phyloP scores from a whole-genome alignment of 2,113 vertebrate species.

The Petaurus breviceps region DNA sequence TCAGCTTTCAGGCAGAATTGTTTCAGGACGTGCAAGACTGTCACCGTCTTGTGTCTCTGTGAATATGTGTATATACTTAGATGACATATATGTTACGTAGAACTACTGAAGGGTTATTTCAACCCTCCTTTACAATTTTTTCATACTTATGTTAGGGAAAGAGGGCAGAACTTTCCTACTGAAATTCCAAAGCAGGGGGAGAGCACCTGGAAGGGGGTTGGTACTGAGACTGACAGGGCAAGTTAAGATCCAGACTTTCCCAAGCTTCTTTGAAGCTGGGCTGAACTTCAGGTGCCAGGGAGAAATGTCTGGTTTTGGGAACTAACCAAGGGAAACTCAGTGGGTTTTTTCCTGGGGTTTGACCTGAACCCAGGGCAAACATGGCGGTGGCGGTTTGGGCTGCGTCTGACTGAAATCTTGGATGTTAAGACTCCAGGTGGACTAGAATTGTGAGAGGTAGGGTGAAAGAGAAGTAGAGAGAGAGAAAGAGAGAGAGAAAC shows the following conservation, averaged over 20 bases:
- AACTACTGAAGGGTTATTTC: not conserved
- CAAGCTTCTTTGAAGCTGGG: not conserved
- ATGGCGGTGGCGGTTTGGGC: not conserved
- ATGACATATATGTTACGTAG: not conserved
- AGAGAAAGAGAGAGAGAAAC: not conserved
- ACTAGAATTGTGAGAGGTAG: not conserved
- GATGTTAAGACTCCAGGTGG: constrained; percentile 1
- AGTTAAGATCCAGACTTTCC: constrained; percentile 8
- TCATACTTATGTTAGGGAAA: not conserved
- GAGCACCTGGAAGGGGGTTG: not conserved
- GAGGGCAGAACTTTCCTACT: not conserved
- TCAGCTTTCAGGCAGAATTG: not conserved
- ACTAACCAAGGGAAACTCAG: constrained; percentile 4
- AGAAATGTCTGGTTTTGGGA: not conserved
- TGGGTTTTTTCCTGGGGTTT: not conserved
- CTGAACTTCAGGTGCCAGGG: not conserved
- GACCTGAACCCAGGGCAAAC: not conserved
- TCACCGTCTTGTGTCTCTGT: not conserved
- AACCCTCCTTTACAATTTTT: not conserved
- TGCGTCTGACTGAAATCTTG: constrained; percentile 34
- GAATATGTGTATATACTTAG: not conserved
- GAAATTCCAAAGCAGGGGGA: not conserved
- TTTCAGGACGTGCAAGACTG: not conserved
- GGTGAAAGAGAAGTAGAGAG: not conserved
- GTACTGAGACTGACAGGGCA: not conserved